phyloP scores from a whole-genome alignment of 1,140 invertebrate genomes.

The Chrysomallon squamiferum region DNA sequence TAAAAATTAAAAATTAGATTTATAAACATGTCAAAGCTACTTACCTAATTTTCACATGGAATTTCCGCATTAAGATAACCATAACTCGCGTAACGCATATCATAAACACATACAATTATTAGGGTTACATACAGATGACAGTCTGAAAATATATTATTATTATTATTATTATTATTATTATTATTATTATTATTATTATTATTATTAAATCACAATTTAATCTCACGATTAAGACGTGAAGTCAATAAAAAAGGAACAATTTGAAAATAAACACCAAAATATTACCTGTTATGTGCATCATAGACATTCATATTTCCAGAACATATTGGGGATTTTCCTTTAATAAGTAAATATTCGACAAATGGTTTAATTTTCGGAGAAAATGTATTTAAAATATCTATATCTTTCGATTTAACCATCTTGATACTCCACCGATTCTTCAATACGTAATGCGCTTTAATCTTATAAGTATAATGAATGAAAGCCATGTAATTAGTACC shows the following conservation, averaged over 20 bases:
- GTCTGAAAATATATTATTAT: not conserved
- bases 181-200: too few species aligned
- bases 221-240: too few species aligned
- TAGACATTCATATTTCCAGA: slow-evolving; percentile 31
- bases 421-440: not conserved
- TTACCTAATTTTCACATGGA: not conserved
- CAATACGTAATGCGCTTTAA: too few species aligned
- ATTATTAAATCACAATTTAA: too few species aligned
- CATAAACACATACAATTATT: not conserved
- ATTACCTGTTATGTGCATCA: slow-evolving; percentile 43
- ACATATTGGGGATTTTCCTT: slow-evolving; percentile 42
- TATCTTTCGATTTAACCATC: not conserved
- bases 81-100: not conserved
- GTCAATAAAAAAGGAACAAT: too few species aligned
- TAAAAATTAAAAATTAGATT: not conserved
- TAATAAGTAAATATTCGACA: slow-evolving; percentile 30
- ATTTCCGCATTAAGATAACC: not conserved
- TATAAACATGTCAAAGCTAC: not conserved
- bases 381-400: not conserved
- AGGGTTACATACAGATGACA: not conserved
- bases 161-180: too few species aligned
- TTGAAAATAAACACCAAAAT: too few species aligned
- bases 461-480: too few species aligned
- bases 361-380: slow-evolving; percentile 36
- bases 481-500: too few species aligned